Evolutionary conservation across 2,113 vertebrate genomes (phyloP).

Genomic region (Scolopax mira): DNA sequence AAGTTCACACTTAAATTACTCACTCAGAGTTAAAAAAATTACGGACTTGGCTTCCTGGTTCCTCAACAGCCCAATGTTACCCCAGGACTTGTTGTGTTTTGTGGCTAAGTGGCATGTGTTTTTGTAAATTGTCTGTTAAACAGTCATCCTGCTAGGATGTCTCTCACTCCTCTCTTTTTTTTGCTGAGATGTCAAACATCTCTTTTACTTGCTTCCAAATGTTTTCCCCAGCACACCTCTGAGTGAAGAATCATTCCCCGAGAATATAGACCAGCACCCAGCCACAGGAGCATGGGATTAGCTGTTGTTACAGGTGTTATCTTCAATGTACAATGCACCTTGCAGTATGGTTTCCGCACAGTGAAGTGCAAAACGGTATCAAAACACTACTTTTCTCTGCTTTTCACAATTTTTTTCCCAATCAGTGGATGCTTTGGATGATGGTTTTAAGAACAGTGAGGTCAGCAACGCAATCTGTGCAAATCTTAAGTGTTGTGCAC

Average conservation of each 20-base stretch:
- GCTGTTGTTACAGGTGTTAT: not conserved
- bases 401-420: not conserved
- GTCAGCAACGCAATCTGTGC: not conserved
- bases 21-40: not conserved
- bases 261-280: not conserved
- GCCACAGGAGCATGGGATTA: not conserved
- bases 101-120: not conserved
- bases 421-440: not conserved
- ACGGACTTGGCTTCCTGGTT: not conserved
- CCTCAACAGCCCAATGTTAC: not conserved
- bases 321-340: rapidly evolving
- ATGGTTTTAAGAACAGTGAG: not conserved
- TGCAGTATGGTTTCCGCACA: not conserved
- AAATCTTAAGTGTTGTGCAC: not conserved
- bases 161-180: not conserved
- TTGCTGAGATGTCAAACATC: not conserved
- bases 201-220: not conserved
- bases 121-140: not conserved
- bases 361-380: not conserved
- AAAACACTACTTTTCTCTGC: not conserved
- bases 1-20: not conserved
- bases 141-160: not conserved
- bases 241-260: not conserved
- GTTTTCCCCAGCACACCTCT: not conserved
- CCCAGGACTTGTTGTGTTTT: not conserved